Conservation (phyloP, 2,113 vertebrate species). For the Xiphophorus maculatus region DNA sequence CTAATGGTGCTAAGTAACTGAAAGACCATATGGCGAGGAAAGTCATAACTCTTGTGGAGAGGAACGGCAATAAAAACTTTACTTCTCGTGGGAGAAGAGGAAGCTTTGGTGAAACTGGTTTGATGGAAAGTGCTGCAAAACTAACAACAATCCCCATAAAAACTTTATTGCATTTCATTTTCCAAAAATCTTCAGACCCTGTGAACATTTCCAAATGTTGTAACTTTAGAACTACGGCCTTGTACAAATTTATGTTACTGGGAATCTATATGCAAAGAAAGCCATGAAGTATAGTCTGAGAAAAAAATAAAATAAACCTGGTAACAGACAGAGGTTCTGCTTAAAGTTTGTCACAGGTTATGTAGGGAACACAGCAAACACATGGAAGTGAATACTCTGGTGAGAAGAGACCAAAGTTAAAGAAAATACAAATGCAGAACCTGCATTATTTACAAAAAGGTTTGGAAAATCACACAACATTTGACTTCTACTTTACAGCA, state of each 20-base stretch:
- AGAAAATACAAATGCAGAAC: background rate
- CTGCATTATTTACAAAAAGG: background rate
- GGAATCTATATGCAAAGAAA: background rate
- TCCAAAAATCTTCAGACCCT: background rate
- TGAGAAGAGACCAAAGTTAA: background rate
- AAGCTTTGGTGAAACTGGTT: conserved; percentile 18
- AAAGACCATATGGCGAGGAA: conserved; percentile 32
- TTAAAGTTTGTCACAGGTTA: background rate
- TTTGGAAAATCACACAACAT: background rate
- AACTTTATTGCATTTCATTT: conserved; percentile 9
- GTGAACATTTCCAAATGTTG: background rate
- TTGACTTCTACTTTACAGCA: no score
- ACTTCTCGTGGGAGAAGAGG: conserved; percentile 38
- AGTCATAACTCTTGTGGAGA: conserved; percentile 32
- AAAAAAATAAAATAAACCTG: background rate
- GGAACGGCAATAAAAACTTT: conserved; percentile 24
- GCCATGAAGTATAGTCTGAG: background rate
- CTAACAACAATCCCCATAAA: background rate
- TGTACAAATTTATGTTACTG: background rate
- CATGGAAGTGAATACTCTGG: background rate
- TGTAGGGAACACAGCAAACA: background rate
- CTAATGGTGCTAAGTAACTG: conserved; percentile 50
- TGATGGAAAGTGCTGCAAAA: conserved; percentile 23
- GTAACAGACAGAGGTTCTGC: background rate
- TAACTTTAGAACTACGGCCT: background rate